These are phyloP conservation scores for Yponomeuta plumbellus DNA, from an alignment of 2,888 invertebrate genomes.

Conservation along the genomic window DNA sequence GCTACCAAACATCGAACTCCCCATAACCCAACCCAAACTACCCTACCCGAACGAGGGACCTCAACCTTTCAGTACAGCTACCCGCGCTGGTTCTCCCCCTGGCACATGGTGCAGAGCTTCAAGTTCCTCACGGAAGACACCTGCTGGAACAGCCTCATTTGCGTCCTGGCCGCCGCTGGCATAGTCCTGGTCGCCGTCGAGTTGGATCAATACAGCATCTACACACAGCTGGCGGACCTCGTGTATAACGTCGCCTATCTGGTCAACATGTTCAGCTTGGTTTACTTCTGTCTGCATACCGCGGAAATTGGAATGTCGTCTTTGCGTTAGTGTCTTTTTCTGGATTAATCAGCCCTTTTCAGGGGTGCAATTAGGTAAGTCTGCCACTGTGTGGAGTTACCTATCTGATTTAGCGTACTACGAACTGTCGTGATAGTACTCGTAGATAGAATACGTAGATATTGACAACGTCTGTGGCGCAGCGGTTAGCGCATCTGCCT, in stretches of 20 bases:
- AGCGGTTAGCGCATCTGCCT: no score
- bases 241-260: background rate
- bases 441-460: no score
- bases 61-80: background rate
- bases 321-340: background rate
- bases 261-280: background rate
- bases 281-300: background rate
- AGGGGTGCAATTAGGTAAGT: no score
- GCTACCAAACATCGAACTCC: no score
- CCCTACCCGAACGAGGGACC: no score
- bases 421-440: no score
- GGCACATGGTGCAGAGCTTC: conserved; percentile 31
- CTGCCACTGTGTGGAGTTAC: no score
- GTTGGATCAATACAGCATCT: background rate
- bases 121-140: conserved; percentile 39
- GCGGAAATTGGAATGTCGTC: background rate
- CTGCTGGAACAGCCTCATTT: conserved; percentile 46
- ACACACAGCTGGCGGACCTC: background rate
- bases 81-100: background rate
- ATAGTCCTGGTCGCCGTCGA: conserved; percentile 27
- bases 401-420: no score
- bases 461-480: no score
- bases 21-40: no score
- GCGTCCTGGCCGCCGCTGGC: conserved; percentile 33
- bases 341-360: no score